phyloP scores from a whole-genome alignment of 2,113 vertebrate species.

The Laticauda laticaudata region DNA sequence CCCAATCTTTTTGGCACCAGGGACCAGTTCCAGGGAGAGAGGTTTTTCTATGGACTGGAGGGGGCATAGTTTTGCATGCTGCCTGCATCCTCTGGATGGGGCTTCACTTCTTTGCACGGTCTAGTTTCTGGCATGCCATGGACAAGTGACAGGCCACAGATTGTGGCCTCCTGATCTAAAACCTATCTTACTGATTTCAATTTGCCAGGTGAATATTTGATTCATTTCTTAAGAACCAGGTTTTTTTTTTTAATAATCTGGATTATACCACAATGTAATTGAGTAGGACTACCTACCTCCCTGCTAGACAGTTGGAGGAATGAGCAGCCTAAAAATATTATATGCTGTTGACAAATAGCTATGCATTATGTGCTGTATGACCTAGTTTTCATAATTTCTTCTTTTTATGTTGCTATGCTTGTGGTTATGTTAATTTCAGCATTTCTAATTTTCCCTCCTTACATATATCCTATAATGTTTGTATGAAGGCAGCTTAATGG shows the following conservation, averaged over 20 bases:
- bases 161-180: background rate
- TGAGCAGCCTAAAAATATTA: slow-evolving; percentile 17
- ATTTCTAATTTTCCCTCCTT: slow-evolving; percentile 26
- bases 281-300: background rate
- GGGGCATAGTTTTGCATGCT: background rate
- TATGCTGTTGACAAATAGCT: slow-evolving; percentile 3
- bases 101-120: background rate
- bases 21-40: background rate
- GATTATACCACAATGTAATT: background rate
- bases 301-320: background rate
- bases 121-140: background rate
- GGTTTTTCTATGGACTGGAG: background rate
- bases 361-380: slow-evolving; percentile 18
- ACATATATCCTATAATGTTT: background rate
- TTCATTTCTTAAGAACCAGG: background rate
- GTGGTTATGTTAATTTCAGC: slow-evolving; percentile 8
- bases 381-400: slow-evolving; percentile 42
- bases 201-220: background rate
- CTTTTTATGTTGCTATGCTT: slow-evolving; percentile 35
- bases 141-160: background rate
- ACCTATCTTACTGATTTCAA: background rate
- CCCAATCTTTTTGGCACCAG: background rate
- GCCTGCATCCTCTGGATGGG: background rate
- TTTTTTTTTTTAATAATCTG: background rate
- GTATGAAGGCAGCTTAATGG: slow-evolving; percentile 15